Percentiles rank a stretch among this genome's conserved stretches.
phyloP scores from a whole-genome alignment of 1,140 invertebrate genomes.

The Pissodes strobi region DNA sequence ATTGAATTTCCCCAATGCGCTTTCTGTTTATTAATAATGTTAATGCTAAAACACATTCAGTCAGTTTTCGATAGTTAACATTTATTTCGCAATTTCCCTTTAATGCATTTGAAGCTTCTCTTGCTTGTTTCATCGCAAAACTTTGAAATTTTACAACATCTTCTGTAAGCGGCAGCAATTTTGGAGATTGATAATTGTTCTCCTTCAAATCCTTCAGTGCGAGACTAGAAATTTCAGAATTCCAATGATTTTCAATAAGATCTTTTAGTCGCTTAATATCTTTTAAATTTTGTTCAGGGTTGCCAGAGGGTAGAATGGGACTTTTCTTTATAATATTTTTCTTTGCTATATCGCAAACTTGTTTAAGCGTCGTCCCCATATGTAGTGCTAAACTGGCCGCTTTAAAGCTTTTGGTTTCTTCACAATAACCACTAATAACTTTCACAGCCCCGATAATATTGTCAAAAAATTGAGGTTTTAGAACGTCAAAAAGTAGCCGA shows the following conservation, averaged over 20 bases:
- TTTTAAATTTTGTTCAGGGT: constrained; percentile 30
- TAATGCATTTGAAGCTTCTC: constrained; percentile 12
- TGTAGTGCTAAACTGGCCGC: constrained; percentile 39
- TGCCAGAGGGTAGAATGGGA: constrained; percentile 2
- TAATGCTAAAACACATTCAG: constrained; percentile 31
- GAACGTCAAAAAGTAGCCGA: constrained; percentile 8
- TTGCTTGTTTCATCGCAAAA: constrained; percentile 28
- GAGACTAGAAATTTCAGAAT: constrained; percentile 35
- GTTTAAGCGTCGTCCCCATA: constrained; percentile 32
- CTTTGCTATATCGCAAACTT: constrained; percentile 31
- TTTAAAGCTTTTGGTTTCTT: constrained; percentile 31
- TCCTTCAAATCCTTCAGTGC: constrained; percentile 40
- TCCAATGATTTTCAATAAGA: constrained; percentile 36
- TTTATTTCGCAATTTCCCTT: too few relatives aligned
- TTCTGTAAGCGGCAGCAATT: constrained; percentile 30
- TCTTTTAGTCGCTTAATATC: constrained; percentile 38
- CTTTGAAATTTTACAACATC: constrained; percentile 37
- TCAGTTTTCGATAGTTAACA: constrained; percentile 10
- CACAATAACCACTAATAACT: constrained; percentile 36
- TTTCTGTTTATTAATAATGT: constrained; percentile 37
- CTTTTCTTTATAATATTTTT: constrained; percentile 36
- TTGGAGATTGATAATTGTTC: constrained; percentile 34
- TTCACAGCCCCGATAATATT: constrained; percentile 30
- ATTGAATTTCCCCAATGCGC: constrained; percentile 31
- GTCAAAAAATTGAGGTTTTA: constrained; percentile 41